These are phyloP conservation scores for Pygmarrhopalites habei DNA, from an alignment of 1,140 invertebrate genomes.

Conservation along the genomic window DNA sequence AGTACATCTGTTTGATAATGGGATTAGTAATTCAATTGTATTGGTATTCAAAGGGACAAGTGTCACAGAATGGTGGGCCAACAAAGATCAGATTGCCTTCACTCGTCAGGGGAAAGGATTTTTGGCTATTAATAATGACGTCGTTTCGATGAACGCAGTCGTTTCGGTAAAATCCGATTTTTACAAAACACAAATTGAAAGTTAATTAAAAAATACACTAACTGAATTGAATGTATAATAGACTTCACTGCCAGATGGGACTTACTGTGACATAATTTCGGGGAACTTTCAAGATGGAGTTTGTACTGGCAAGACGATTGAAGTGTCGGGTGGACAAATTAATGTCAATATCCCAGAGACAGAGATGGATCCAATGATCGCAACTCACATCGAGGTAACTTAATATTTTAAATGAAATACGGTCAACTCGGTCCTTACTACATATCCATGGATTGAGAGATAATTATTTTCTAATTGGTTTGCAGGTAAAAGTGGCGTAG, in stretches of 20 bases:
- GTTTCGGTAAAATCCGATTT: constrained; percentile 2
- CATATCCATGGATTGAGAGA: too few relatives aligned
- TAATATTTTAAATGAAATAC: too few relatives aligned
- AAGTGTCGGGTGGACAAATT: constrained; percentile 54
- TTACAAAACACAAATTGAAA: too few relatives aligned
- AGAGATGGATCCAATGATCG: constrained; percentile 64
- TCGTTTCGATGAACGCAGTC: constrained; percentile 29
- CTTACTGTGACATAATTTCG: constrained; percentile 53
- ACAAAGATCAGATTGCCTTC: constrained; percentile 46
- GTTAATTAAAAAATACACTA: neutral
- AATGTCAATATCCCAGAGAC: constrained; percentile 52
- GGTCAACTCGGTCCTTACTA: too few relatives aligned
- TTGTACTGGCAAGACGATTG: constrained; percentile 47
- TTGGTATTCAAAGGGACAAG: too few relatives aligned
- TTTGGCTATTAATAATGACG: constrained; percentile 46
- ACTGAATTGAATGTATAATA: constrained; percentile 1
- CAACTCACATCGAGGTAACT: constrained; percentile 61
- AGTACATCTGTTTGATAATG: too few relatives aligned
- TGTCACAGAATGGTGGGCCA: constrained; percentile 47
- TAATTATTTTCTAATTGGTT: too few relatives aligned
- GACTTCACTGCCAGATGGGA: constrained; percentile 43
- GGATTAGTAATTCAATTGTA: too few relatives aligned
- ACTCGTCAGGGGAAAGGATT: constrained; percentile 44
- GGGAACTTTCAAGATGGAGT: constrained; percentile 44
- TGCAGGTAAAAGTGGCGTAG: too few relatives aligned